Percentiles rank a stretch among this genome's conserved stretches.
Evolutionary conservation across 1,140 invertebrate genomes (phyloP).

Genomic region (Tetragnatha versicolor): DNA sequence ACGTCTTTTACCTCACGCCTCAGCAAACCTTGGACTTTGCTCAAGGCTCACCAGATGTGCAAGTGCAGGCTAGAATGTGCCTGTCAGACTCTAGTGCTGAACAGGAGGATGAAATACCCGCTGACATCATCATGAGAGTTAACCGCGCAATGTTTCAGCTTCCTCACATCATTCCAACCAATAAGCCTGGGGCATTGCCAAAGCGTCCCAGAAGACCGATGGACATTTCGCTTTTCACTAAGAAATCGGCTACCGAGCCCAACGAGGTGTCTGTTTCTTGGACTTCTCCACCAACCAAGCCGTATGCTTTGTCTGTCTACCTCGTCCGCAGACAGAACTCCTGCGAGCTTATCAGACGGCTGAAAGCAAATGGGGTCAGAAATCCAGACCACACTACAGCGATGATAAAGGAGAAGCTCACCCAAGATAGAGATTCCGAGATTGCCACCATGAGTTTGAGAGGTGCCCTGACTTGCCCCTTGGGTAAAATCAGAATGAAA

Average conservation of each 20-base stretch:
- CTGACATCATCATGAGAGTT: conserved; percentile 90
- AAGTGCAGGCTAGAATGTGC: conserved; percentile 89
- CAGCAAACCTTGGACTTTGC: conserved; percentile 86
- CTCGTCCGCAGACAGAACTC: conserved; percentile 82
- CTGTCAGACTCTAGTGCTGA: conserved; percentile 87
- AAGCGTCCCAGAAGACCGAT: conserved; percentile 94
- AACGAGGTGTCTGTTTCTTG: conserved; percentile 87
- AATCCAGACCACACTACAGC: conserved; percentile 56
- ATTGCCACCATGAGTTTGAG: conserved; percentile 92
- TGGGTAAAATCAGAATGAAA: conserved; percentile 93
- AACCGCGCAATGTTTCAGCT: conserved; percentile 90
- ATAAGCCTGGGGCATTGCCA: conserved; percentile 95
- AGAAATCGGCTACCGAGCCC: conserved; percentile 84
- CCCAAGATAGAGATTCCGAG: conserved; percentile 91
- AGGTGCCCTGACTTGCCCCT: conserved; percentile 82
- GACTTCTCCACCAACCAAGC: conserved; percentile 83
- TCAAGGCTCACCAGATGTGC: conserved; percentile 74
- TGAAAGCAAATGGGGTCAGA: conserved; percentile 77
- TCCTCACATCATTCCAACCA: conserved; percentile 96
- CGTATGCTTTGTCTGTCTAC: conserved; percentile 83
- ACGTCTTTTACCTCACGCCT: conserved; percentile 89
- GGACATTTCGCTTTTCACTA: conserved; percentile 91
- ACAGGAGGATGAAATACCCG: conserved; percentile 95
- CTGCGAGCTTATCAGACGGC: conserved; percentile 77
- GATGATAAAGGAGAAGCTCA: conserved; percentile 86